Conservation (phyloP, 2,113 vertebrate genomes). For the Neodon shergylaensis region DNA sequence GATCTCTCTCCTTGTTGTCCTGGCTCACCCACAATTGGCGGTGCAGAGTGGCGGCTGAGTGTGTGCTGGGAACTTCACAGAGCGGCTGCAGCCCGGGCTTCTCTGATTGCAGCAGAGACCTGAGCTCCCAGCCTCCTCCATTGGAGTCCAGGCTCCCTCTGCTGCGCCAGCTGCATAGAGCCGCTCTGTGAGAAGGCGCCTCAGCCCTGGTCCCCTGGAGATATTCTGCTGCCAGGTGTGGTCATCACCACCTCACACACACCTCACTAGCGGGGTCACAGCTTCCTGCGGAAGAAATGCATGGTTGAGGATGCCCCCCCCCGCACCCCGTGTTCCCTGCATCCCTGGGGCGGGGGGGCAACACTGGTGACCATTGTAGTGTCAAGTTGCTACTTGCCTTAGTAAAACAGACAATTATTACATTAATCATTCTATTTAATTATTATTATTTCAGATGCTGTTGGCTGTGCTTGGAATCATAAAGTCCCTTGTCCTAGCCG, state of each 20-base stretch:
- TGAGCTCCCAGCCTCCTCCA: conserved; percentile 73
- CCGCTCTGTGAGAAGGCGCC: conserved; percentile 46
- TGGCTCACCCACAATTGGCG: conserved; percentile 59
- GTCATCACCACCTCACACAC: conserved; percentile 61
- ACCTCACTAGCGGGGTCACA: conserved; percentile 6
- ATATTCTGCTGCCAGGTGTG: conserved; percentile 78
- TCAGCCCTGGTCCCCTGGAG: conserved; percentile 63
- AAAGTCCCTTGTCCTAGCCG: background rate
- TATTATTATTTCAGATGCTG: background rate
- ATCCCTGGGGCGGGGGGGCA: background rate
- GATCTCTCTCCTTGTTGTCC: conserved; percentile 59
- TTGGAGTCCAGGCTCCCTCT: conserved; percentile 66
- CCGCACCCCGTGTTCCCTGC: conserved; percentile 49
- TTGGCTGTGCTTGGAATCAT: background rate
- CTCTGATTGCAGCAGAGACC: conserved; percentile 78
- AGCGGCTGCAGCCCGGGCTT: conserved; percentile 52
- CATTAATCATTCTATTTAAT: background rate
- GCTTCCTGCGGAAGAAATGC: conserved; percentile 45
- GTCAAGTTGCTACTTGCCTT: background rate
- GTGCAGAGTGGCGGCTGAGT: conserved; percentile 58
- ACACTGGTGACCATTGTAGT: background rate
- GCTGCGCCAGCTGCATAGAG: conserved; percentile 61
- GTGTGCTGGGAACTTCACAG: conserved; percentile 5
- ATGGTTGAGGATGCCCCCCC: conserved; percentile 33
- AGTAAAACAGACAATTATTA: conserved; percentile 6